Base-by-base conservation (phyloP, 92 coral and sea anemone genomes). In the Zoanthus sociatus region DNA sequence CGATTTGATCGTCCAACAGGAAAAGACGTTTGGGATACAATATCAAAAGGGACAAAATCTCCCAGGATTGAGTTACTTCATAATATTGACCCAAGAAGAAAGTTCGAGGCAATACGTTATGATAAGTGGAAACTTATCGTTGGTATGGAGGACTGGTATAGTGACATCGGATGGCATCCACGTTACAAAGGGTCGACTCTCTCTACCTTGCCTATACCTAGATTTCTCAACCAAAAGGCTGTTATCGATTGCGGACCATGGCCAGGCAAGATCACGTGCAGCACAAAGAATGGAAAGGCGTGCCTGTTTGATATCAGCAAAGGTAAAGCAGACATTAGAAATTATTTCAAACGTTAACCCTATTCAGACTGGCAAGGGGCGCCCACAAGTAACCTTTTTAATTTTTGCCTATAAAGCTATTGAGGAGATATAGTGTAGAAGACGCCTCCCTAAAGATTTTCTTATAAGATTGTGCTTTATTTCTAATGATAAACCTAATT, bases 1-100 rank as follows among this genome's bases (percentile, higher is more conserved):
- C 10, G 9, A 47, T 11, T 20, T 47, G 8, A 3, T 76, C 63
- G 61, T 76, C 3, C 5, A 13, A 9, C 53, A 81, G 85, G 99
- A 14, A 93, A 92, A 83, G 94, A 97, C 66, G 98, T 97, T 77
- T 97, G 99, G 99, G 79, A 92, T n/a, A 83, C 97, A 45, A 93
- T 97, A 89, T 94, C 99, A 4, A 78, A 77, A 45, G 98, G 89
- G 31, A 92, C 87, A 26, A 88, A 90, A 42, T 92, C 97, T 71
- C 99, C 99, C 11, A 84, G 99, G 90, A 92, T 92, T 82, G 99
- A 97, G 79, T 86, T 97, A 73, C 88, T 97, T 46, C 99, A 97
- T 75, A 96, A 93, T 88, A 92, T 97, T 76, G 99, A 97, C 78
- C 99, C 98, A 30, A 89, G 93, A 90, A 87, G 94, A 58, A 82